A percentile compares a stretch with the other conserved stretches of the same genome.
These are phyloP conservation scores for Lymantria dispar DNA, from an alignment of 2,888 invertebrate genomes.

Conservation along the genomic window DNA sequence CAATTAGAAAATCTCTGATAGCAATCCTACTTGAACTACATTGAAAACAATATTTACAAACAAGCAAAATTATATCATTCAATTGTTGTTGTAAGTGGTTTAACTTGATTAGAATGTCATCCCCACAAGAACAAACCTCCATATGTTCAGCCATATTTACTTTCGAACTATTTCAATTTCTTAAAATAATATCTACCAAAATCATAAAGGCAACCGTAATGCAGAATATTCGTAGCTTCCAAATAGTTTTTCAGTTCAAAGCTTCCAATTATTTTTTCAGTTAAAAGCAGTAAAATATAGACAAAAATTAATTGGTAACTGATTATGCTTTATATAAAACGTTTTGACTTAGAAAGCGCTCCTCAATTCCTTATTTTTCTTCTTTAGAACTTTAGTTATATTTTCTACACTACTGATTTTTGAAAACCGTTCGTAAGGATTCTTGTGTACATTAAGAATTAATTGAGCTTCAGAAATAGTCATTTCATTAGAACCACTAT, in stretches of 20 bases:
- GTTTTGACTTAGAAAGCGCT: neutral
- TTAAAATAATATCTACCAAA: too few species aligned
- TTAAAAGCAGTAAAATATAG: neutral
- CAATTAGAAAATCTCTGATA: neutral
- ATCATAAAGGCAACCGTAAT: neutral
- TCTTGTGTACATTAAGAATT: neutral
- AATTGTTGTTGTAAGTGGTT: neutral
- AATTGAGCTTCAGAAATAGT: neutral
- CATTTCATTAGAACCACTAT: neutral
- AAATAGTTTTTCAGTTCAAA: neutral
- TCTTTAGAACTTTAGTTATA: neutral
- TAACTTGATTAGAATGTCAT: neutral
- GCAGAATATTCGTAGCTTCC: neutral
- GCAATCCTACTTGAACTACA: neutral
- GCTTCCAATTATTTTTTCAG: neutral
- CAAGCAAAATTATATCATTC: neutral
- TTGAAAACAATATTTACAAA: neutral
- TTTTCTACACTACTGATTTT: neutral
- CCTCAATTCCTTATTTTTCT: neutral
- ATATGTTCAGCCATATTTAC: neutral
- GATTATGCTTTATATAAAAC: too few species aligned
- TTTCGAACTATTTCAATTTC: neutral
- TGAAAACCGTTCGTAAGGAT: neutral
- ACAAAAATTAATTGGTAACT: neutral
- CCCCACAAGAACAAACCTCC: neutral